phyloP scores from a whole-genome alignment of 2,797 vertebrate species.

The Lemur catta region DNA sequence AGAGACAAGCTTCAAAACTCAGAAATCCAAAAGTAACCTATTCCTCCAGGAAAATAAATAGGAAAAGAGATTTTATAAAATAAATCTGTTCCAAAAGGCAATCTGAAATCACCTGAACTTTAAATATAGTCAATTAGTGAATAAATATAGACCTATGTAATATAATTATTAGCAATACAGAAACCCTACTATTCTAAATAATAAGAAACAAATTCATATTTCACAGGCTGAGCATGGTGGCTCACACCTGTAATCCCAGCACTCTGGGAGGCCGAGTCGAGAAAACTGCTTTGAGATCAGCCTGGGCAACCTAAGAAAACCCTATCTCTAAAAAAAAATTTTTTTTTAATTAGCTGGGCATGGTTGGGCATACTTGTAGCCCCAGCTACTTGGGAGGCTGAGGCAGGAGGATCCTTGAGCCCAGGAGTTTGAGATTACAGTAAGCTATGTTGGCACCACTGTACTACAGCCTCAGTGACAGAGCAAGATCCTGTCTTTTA shows the following conservation, averaged over 20 bases:
- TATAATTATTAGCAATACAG: conserved; percentile 14
- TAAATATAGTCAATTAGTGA: neutral
- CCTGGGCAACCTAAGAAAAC: neutral
- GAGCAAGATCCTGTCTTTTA: neutral
- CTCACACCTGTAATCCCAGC: neutral
- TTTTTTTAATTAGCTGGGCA: neutral
- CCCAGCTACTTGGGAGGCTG: neutral
- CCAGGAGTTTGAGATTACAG: neutral
- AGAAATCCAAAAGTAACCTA: conserved; percentile 3
- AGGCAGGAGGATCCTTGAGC: neutral
- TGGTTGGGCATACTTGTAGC: neutral
- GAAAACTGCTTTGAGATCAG: neutral
- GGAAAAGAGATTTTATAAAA: neutral
- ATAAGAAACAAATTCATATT: neutral
- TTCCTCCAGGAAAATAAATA: neutral
- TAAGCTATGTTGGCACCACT: neutral
- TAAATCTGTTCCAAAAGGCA: conserved; percentile 37
- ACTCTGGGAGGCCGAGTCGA: neutral
- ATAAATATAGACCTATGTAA: neutral
- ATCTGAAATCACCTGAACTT: neutral
- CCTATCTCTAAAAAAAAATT: neutral
- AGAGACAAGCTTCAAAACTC: neutral
- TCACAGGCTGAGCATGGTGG: neutral
- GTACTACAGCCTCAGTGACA: neutral
- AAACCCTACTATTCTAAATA: neutral